Conservation (phyloP, 2,113 vertebrate genomes). For the Pseudopipra pipra region DNA sequence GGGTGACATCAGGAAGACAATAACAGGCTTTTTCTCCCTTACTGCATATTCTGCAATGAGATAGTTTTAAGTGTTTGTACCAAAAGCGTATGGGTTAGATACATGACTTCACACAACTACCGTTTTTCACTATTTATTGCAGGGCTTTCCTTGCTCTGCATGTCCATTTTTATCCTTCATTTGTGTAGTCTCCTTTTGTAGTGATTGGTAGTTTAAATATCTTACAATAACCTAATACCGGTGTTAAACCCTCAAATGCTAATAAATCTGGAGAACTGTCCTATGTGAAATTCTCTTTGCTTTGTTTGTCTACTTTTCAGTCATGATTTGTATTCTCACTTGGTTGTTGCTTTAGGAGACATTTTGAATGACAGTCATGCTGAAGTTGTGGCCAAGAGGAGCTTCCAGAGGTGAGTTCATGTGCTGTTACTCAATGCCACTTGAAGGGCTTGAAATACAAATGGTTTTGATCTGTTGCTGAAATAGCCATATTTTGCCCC, state of each 20-base stretch:
- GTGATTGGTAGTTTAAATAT: neutral
- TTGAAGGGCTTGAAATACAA: neutral
- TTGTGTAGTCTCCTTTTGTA: neutral
- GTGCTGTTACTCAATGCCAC: neutral
- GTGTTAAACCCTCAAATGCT: neutral
- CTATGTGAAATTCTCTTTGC: neutral
- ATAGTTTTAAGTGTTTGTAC: neutral
- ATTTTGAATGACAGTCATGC: conserved; percentile 96
- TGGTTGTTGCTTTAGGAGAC: conserved; percentile 80
- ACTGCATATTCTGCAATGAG: neutral
- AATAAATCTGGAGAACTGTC: neutral
- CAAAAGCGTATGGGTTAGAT: neutral
- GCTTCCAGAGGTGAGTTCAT: conserved; percentile 84
- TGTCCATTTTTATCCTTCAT: neutral
- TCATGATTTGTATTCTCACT: neutral
- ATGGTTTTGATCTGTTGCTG: neutral
- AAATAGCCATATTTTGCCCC: neutral
- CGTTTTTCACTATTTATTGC: accelerated
- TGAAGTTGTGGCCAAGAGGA: conserved; percentile 90
- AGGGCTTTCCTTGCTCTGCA: neutral
- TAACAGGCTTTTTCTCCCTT: neutral
- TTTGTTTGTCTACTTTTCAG: neutral
- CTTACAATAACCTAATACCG: neutral
- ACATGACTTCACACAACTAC: neutral
- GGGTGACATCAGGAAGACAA: neutral